Conservation (phyloP, 2,113 vertebrate genomes). For the Entelurus aequoreus region DNA sequence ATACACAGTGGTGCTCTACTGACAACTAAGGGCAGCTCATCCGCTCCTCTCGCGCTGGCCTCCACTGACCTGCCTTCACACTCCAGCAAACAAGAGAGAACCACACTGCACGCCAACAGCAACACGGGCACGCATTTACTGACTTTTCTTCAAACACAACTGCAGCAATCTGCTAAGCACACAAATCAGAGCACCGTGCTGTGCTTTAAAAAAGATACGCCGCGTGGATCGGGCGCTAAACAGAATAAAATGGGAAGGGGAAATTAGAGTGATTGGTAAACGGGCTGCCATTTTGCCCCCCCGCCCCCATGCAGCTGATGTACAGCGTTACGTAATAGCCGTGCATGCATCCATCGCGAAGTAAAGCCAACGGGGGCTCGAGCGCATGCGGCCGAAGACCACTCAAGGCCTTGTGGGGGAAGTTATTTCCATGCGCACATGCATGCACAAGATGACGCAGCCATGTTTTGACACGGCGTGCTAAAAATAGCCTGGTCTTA, state of each 20-base stretch:
- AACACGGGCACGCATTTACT: constrained; percentile 25
- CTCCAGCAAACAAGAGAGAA: constrained; percentile 32
- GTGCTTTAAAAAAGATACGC: constrained; percentile 21
- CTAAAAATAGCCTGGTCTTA: constrained; percentile 63
- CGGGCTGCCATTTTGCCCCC: constrained; percentile 41
- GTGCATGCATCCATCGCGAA: constrained; percentile 47
- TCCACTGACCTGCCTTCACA: constrained; percentile 51
- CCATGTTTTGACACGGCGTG: constrained; percentile 60
- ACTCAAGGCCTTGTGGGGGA: constrained; percentile 54
- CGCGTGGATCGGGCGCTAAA: constrained; percentile 10
- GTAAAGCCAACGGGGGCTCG: constrained; percentile 35
- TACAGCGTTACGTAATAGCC: constrained; percentile 53
- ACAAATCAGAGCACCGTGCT: constrained; percentile 18
- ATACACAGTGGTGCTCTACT: constrained; percentile 25
- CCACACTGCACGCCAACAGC: constrained; percentile 24
- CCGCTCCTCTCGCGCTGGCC: constrained; percentile 44
- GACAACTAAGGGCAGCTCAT: constrained; percentile 56
- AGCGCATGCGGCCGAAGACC: constrained; percentile 55
- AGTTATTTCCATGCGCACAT: constrained; percentile 54
- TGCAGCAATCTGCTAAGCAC: constrained; percentile 30
- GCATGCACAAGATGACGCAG: constrained; percentile 57
- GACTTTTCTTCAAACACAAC: constrained; percentile 14
- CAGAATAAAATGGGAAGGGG: constrained; percentile 17
- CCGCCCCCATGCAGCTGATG: constrained; percentile 48
- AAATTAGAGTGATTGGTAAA: constrained; percentile 38